A percentile compares a stretch with the other conserved stretches of the same genome.
phyloP scores from a whole-genome alignment of 2,113 vertebrate species.

The Ctenodactylus gundi region DNA sequence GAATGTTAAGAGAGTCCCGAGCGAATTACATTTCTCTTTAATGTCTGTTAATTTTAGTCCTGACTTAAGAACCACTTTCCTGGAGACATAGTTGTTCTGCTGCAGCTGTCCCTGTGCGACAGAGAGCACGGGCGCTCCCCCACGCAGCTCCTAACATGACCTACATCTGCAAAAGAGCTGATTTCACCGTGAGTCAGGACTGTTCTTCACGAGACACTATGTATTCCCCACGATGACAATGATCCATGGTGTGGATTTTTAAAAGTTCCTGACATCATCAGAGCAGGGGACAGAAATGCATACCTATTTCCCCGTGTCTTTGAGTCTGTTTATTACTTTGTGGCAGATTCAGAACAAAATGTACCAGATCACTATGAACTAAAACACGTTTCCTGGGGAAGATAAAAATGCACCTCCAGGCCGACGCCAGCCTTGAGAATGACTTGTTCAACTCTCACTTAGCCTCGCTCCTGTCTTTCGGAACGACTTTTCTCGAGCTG shows the following conservation, averaged over 20 bases:
- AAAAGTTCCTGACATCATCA: neutral
- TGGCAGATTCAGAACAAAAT: constrained; percentile 49
- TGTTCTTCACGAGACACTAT: neutral
- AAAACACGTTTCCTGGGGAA: constrained; percentile 28
- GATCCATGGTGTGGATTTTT: neutral
- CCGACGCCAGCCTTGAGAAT: constrained; percentile 11
- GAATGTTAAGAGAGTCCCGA: neutral
- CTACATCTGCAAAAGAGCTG: constrained; percentile 21
- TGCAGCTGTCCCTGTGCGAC: neutral
- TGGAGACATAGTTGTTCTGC: neutral
- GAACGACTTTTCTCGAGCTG: neutral
- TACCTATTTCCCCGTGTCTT: neutral
- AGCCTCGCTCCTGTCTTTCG: neutral
- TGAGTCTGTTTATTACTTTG: constrained; percentile 42
- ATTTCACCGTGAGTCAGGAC: constrained; percentile 34
- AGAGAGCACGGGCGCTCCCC: neutral
- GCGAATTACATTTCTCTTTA: neutral
- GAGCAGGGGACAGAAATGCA: neutral
- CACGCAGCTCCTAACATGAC: neutral
- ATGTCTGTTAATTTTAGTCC: neutral
- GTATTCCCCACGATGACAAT: neutral
- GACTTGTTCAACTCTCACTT: neutral
- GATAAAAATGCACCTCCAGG: neutral
- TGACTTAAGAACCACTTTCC: neutral
- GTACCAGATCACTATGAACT: neutral